A percentile compares a stretch with the other conserved stretches of the same genome.
These are phyloP conservation scores for Spisula solida DNA, from an alignment of 2,888 invertebrate species.

Conservation along the genomic window DNA sequence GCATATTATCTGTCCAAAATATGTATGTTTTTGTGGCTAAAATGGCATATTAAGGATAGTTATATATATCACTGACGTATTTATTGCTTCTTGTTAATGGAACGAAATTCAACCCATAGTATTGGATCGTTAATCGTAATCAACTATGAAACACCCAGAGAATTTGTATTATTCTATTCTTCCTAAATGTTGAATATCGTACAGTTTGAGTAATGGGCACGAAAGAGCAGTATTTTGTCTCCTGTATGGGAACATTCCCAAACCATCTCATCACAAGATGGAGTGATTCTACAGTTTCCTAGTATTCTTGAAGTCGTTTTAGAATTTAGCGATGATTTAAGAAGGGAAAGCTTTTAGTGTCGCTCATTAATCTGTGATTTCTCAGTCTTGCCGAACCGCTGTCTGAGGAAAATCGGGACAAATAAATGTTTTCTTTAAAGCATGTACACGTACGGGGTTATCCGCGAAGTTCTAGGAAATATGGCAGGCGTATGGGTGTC, in stretches of 20 bases:
- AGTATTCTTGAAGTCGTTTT: not conserved
- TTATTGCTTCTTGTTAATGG: constrained; percentile 1
- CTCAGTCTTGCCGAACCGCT: not conserved
- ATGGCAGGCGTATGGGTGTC: not conserved
- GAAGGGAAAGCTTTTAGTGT: constrained; percentile 67
- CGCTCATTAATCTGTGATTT: constrained; percentile 54
- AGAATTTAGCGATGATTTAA: constrained; percentile 58
- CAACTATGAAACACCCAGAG: not conserved
- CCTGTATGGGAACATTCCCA: not conserved
- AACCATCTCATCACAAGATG: not conserved
- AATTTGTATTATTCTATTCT: not conserved
- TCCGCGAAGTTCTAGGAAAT: too few relatives aligned
- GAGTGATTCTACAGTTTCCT: not conserved
- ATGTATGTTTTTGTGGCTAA: not conserved
- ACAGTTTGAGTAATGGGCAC: not conserved
- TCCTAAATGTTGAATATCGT: not conserved
- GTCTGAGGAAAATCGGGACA: not conserved
- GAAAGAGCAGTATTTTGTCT: not conserved
- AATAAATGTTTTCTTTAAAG: constrained; percentile 31
- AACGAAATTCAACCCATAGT: not conserved
- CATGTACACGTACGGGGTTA: not conserved
- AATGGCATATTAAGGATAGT: not conserved
- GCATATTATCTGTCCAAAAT: not conserved
- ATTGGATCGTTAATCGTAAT: not conserved
- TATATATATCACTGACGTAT: not conserved